Evolutionary conservation across 2,113 vertebrate genomes (phyloP), one percentile per base, ranked within the genome.

Genomic region (Steatornis caripensis): DNA sequence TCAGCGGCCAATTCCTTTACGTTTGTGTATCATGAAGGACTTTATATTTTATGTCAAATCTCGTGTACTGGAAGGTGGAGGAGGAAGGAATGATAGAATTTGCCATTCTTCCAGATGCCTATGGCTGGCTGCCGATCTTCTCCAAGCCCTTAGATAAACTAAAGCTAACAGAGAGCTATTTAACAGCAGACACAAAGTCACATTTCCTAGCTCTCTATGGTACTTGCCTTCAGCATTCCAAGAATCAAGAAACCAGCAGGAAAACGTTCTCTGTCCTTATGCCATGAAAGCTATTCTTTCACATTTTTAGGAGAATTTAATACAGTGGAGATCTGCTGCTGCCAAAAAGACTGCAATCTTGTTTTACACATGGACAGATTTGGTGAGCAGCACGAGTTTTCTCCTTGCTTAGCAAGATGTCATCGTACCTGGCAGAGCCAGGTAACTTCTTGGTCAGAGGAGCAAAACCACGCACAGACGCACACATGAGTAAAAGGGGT

Each of bases 401-500:
- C 45, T 32, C 43, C 17, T 70, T 0, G 0, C 37, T 83, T 30
- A 48, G 71, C 39, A 65, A 34, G 76, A 41, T 23, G 41, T 29
- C 77, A 58, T 29, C 2, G 1, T 12, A 66, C 21, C 55, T 12
- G 24, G 54, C 2, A 11, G 54, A 89, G 43, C 17, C 37, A 62
- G 13, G 60, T 65, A 84, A 61, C 54, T 45, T 43, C 26, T 89
- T 26, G 24, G 37, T 37, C 7, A 49, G n/a, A 74, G 32, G 6
- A 74, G 27, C 29, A 87, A 66, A 89, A 69, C 3, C 15, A 19
- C 1, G 3, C 14, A 8, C 0, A 1, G 18, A 29, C 0, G 0
- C 22, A 26, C 20, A 53, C 18, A 0, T 3, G 8, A 62, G 36
- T 27, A 53, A 37, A 74, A 77, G 17, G 46, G 11, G 48, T 14